These are phyloP conservation scores for Cecidostiba fungosa DNA, from an alignment of 2,888 invertebrate genomes.

Conservation along the genomic window DNA sequence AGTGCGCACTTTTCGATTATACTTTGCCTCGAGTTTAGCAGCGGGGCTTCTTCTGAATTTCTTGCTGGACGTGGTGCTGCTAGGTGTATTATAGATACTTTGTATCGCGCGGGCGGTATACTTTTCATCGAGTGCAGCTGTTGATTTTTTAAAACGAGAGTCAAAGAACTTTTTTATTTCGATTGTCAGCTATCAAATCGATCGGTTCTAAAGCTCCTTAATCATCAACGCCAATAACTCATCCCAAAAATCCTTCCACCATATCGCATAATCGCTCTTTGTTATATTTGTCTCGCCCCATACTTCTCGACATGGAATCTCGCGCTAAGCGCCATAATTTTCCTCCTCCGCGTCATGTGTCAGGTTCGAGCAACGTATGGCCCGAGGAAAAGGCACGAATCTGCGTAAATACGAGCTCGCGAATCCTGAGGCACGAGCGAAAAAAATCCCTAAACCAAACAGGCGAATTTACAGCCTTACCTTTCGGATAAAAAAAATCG, in stretches of 20 bases:
- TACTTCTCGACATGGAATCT: neutral
- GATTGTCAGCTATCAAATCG: neutral
- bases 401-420: conserved; percentile 35
- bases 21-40: conserved; percentile 32
- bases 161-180: too few species aligned
- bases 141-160: neutral
- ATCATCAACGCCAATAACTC: conserved; percentile 8
- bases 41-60: conserved; percentile 48
- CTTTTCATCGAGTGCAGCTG: too few species aligned
- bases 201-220: neutral
- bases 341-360: conserved; percentile 4
- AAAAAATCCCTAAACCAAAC: conserved; percentile 79
- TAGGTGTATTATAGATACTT: too few species aligned
- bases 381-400: neutral
- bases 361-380: conserved; percentile 14
- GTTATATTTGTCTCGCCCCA: neutral
- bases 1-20: conserved; percentile 45
- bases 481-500: conserved; percentile 69
- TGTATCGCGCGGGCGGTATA: too few species aligned
- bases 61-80: conserved; percentile 10
- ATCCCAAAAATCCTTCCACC: neutral
- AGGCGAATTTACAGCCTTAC: conserved; percentile 77
- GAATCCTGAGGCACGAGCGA: conserved; percentile 72
- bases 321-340: conserved; percentile 51
- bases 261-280: neutral